Evolutionary conservation across 1,140 invertebrate genomes (phyloP).

Genomic region (Metaphire vulgaris): DNA sequence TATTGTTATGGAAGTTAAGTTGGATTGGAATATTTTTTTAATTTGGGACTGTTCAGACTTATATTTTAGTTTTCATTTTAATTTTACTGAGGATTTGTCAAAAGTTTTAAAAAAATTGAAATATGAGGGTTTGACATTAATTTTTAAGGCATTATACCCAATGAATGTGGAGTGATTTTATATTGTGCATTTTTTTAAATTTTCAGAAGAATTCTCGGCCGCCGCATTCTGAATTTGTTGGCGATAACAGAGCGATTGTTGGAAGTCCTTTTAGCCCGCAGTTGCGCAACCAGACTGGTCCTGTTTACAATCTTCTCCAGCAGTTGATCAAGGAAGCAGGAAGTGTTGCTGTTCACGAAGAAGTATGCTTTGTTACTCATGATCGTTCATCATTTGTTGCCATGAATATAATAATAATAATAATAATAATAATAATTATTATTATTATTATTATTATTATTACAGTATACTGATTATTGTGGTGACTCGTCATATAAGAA

Average conservation of each 20-base stretch:
- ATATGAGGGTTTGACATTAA: too few species aligned
- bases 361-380: constrained; percentile 44
- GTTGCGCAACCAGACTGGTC: constrained; percentile 54
- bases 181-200: not conserved
- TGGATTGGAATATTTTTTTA: too few species aligned
- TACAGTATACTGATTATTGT: too few species aligned
- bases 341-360: constrained; percentile 76
- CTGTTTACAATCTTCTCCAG: constrained; percentile 75
- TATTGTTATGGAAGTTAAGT: too few species aligned
- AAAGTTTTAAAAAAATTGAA: too few species aligned
- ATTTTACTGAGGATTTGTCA: too few species aligned
- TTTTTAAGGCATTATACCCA: too few species aligned
- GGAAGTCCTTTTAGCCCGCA: not conserved
- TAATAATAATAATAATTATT: not conserved
- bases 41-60: too few species aligned
- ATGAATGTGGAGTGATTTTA: too few species aligned
- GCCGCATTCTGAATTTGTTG: not conserved
- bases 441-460: constrained; percentile 7
- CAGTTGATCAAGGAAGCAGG: constrained; percentile 90
- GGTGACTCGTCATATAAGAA: too few species aligned
- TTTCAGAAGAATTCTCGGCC: not conserved
- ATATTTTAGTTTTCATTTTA: too few species aligned
- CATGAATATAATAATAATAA: constrained; percentile 12
- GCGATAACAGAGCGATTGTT: not conserved
- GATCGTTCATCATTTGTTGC: too few species aligned